These are phyloP conservation scores for Drosophila gaucha DNA, from an alignment of 2,888 invertebrate genomes.

Conservation along the genomic window DNA sequence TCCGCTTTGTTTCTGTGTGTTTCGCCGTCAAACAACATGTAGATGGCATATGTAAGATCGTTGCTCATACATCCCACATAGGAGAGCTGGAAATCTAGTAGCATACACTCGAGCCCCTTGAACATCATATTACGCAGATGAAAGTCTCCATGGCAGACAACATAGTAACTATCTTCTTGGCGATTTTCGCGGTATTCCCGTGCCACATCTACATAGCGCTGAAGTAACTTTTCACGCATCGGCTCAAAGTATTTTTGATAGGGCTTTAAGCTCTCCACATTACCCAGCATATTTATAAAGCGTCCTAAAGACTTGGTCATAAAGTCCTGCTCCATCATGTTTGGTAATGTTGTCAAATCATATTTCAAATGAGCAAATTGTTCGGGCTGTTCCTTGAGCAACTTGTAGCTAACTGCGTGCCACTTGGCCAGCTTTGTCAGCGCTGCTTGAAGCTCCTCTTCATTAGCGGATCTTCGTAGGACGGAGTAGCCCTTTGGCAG, in stretches of 20 bases:
- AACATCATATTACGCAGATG: conserved; percentile 72
- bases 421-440: conserved; percentile 83
- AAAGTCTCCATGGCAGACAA: conserved; percentile 70
- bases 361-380: conserved; percentile 31
- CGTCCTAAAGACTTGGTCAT: conserved; percentile 35
- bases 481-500: conserved; percentile 44
- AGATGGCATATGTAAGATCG: conserved; percentile 59
- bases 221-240: conserved; percentile 25
- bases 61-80: conserved; percentile 57
- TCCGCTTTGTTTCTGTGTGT: conserved; percentile 42
- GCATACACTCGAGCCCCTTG: conserved; percentile 49
- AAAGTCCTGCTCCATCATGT: conserved; percentile 33
- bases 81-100: conserved; percentile 67
- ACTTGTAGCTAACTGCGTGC: conserved; percentile 84
- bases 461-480: conserved; percentile 71
- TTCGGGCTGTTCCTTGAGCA: conserved; percentile 65
- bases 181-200: conserved; percentile 53
- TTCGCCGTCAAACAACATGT: conserved; percentile 50
- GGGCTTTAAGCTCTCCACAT: conserved; percentile 33
- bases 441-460: conserved; percentile 80
- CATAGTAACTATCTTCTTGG: conserved; percentile 46
- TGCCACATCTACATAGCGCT: conserved; percentile 20
- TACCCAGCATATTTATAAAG: conserved; percentile 50
- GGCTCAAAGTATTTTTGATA: conserved; percentile 60
- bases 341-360: conserved; percentile 35